phyloP scores from a whole-genome alignment of 2,888 invertebrate genomes.

The Acanthococcus lagerstroemiae region DNA sequence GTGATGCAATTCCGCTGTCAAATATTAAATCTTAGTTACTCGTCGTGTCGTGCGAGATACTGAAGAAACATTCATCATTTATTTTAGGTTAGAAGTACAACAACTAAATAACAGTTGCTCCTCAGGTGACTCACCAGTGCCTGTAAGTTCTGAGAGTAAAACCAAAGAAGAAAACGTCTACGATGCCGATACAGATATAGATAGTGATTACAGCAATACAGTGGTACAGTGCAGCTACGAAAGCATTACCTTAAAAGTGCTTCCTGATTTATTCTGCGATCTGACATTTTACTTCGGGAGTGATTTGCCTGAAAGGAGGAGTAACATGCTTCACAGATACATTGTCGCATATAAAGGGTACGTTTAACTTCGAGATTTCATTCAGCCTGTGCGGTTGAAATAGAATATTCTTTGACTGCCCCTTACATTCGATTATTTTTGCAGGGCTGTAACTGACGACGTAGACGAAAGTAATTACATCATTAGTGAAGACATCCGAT shows the following conservation, averaged over 20 bases:
- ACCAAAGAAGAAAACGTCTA: constrained; percentile 11
- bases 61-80: too few species aligned
- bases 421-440: not conserved
- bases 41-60: too few species aligned
- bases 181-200: constrained; percentile 33
- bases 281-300: constrained; percentile 16
- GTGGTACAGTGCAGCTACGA: not conserved
- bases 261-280: constrained; percentile 17
- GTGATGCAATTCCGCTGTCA: too few species aligned
- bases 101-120: not conserved
- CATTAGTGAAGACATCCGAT: constrained; percentile 4
- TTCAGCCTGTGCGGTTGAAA: too few species aligned
- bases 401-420: not conserved
- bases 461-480: constrained; percentile 15
- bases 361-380: too few species aligned
- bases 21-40: too few species aligned
- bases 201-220: constrained; percentile 30
- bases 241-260: not conserved
- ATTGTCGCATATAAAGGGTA: constrained; percentile 54
- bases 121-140: not conserved
- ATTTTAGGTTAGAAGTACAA: too few species aligned
- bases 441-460: constrained; percentile 3
- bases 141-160: not conserved
- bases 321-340: constrained; percentile 43
- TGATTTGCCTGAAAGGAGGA: not conserved